Evolutionary conservation across 1,140 invertebrate genomes (phyloP).

Genomic region (Caenorhabditis inopinata): DNA sequence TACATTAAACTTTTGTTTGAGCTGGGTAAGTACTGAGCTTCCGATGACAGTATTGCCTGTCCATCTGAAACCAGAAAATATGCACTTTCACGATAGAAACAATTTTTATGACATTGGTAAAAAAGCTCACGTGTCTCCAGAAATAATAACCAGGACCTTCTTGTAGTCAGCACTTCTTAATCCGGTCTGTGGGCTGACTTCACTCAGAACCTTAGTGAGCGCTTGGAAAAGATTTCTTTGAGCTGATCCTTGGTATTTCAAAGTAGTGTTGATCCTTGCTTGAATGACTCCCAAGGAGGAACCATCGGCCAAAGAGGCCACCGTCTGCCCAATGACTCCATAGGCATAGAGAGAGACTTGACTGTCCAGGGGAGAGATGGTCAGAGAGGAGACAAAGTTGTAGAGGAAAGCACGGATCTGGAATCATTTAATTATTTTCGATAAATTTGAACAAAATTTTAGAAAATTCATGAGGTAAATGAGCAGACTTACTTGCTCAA

Average conservation of each 20-base stretch:
- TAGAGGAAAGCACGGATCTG: background rate
- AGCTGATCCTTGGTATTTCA: background rate
- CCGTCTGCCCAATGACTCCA: background rate
- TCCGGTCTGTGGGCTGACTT: background rate
- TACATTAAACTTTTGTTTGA: conserved; percentile 17
- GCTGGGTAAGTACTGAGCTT: background rate
- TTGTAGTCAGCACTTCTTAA: conserved; percentile 2
- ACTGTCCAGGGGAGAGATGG: background rate
- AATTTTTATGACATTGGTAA: no score
- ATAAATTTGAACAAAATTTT: no score
- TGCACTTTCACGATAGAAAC: no score
- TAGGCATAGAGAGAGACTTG: background rate
- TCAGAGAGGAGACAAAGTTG: background rate
- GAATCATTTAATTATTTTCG: no score
- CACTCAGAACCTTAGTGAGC: background rate
- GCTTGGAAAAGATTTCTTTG: conserved; percentile 9
- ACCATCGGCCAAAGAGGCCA: background rate
- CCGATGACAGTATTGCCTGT: conserved; percentile 16
- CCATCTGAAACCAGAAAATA: background rate
- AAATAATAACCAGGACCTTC: background rate
- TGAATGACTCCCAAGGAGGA: background rate
- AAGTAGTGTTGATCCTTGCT: background rate
- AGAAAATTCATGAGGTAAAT: background rate
- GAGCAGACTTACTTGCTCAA: conserved; percentile 14
- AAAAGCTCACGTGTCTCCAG: background rate